Evolutionary conservation across 2,888 invertebrate genomes (phyloP).

Genomic region (Lagria hirta): DNA sequence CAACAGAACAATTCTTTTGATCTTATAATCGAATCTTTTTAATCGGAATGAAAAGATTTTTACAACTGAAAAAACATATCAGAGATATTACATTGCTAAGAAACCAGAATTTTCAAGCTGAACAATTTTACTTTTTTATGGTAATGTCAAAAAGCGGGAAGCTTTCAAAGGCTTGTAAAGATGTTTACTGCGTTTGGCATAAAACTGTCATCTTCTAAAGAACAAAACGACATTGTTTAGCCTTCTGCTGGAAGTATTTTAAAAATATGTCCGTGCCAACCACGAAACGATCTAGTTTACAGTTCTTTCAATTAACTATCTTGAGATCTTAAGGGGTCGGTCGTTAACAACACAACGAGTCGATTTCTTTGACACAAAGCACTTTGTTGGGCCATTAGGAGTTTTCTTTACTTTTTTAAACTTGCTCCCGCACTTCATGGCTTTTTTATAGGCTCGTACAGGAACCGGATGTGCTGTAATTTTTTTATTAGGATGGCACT

Average conservation of each 20-base stretch:
- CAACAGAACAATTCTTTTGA: too few relatives aligned
- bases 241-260: constrained; percentile 10
- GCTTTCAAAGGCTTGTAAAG: not conserved
- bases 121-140: too few relatives aligned
- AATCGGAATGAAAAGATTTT: too few relatives aligned
- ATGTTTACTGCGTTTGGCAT: constrained; percentile 2
- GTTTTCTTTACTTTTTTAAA: constrained; percentile 15
- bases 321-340: constrained; percentile 7
- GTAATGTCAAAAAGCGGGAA: too few relatives aligned
- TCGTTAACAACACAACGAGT: constrained; percentile 7
- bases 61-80: too few relatives aligned
- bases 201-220: constrained; percentile 5
- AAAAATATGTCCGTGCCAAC: constrained; percentile 14
- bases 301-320: constrained; percentile 16
- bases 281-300: constrained; percentile 9
- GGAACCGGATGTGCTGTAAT: not conserved
- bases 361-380: constrained; percentile 25
- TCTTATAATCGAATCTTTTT: too few relatives aligned
- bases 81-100: too few relatives aligned
- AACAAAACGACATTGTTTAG: constrained; percentile 7
- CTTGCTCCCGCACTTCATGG: not conserved
- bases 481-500: too few relatives aligned
- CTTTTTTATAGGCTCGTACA: not conserved
- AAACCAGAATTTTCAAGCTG: too few relatives aligned
- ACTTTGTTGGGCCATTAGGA: constrained; percentile 24